Conservation (phyloP, 2,113 vertebrate species). For the Blennius ocellaris region DNA sequence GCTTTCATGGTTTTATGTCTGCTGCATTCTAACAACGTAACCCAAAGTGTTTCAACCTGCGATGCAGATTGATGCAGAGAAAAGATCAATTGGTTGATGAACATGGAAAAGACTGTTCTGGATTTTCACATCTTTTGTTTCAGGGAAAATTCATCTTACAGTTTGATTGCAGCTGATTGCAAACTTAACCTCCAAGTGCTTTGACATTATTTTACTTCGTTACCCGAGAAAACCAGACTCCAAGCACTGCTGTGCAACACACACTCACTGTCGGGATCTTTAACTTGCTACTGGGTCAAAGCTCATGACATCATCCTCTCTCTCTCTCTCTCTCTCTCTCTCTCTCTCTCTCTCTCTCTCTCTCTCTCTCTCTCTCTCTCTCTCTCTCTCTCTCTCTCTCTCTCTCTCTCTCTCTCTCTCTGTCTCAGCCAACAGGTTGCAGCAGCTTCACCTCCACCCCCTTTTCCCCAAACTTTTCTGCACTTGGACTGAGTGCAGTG, state of each 20-base stretch:
- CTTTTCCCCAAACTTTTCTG: slow-evolving; percentile 66
- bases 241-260: slow-evolving; percentile 10
- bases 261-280: not conserved
- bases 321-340: slow-evolving; percentile 20
- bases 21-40: not conserved
- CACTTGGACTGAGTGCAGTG: slow-evolving; percentile 31
- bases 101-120: not conserved
- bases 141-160: not conserved
- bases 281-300: slow-evolving; percentile 51
- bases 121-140: no score
- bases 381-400: not conserved
- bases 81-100: not conserved
- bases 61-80: no score
- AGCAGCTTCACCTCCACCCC: slow-evolving; percentile 69
- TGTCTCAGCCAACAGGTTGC: slow-evolving; percentile 74
- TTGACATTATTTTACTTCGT: slow-evolving; percentile 34
- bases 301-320: slow-evolving; percentile 30
- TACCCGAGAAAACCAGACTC: slow-evolving; percentile 12
- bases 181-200: slow-evolving; percentile 15
- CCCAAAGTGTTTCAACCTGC: no score
- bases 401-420: slow-evolving; percentile 43
- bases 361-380: not conserved
- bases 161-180: slow-evolving; percentile 9
- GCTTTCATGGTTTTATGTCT: not conserved
- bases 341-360: slow-evolving; percentile 3